Evolutionary conservation across 2,113 vertebrate genomes (phyloP), one percentile per base, ranked within the genome.

Genomic region (Antigone vipio): DNA sequence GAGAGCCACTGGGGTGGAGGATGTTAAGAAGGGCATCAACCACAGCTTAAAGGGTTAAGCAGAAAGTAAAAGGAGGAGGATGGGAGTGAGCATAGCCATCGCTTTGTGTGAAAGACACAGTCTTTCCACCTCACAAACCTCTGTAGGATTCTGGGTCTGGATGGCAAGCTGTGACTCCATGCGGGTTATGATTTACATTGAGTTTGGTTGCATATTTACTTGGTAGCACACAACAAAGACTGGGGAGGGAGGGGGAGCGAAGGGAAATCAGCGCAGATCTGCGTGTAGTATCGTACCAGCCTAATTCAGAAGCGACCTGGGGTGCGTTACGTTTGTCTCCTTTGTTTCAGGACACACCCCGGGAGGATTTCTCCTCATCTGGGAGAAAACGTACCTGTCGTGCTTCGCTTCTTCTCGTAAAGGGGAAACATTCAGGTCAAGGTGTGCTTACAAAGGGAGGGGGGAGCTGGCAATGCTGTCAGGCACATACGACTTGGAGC

Each of bases 201-300:
- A 96, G 93, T 97, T 95, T 86, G 85, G 91, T n/a, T 95, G 93
- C 89, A 87, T 76, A 96, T 97, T 97, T 97, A 85, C 94, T 95
- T 94, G 89, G 93, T 97, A 97, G 88, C 89, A 53, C 78, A 97
- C 63, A 91, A 96, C 91, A 97, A 92, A 96, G 96, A 80, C 86
- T 6, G 69, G 49, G 56, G 83, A 97, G 94, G 87, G 76, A 85
- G 87, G 95, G 92, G 95, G 85, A 93, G 81, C 0, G 2, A 69
- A 85, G 74, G 34, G 45, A 92, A 82, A 96, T 79, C 85, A 94
- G 95, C 38, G 5, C 35, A 32, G 85, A 92, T 88, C 95, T 94
- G 30, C 35, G 60, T 72, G 75, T 86, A 50, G 15, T 19, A 66
- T 63, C 3, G 0, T 44, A 95, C 53, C 88, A 88, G 88, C 50